Evolutionary conservation across 2,113 vertebrate species (phyloP).

Genomic region (Coryphaenoides rupestris): DNA sequence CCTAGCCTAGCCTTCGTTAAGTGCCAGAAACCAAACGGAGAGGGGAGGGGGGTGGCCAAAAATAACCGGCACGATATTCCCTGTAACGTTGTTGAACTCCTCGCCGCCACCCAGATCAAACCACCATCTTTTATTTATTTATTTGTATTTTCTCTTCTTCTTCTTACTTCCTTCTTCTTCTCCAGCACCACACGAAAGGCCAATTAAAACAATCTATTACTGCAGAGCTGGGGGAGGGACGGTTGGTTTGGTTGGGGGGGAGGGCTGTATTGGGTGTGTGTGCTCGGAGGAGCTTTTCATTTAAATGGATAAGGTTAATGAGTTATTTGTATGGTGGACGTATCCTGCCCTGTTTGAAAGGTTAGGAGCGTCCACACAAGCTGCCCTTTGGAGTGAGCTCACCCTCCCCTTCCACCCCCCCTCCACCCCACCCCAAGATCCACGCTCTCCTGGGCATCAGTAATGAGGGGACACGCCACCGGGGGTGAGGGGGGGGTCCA

Average conservation of each 20-base stretch:
- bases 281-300: conserved; percentile 57
- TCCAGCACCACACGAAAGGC: conserved; percentile 45
- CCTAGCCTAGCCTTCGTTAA: conserved; percentile 36
- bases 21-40: conserved; percentile 25
- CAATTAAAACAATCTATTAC: conserved; percentile 74
- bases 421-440: too few species aligned
- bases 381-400: conserved; percentile 74
- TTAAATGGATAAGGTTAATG: conserved; percentile 82
- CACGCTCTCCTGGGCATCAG: conserved; percentile 69
- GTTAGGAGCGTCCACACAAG: conserved; percentile 69
- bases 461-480: conserved; percentile 71
- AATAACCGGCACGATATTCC: not conserved
- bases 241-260: conserved; percentile 23
- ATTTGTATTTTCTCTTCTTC: too few species aligned
- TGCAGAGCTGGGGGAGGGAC: conserved; percentile 26
- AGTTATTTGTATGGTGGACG: conserved; percentile 81
- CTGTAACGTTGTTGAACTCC: not conserved
- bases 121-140: conserved; percentile 49
- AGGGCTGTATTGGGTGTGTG: too few species aligned
- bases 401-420: too few species aligned
- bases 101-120: conserved; percentile 21
- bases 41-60: too few species aligned
- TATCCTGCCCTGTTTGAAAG: conserved; percentile 74
- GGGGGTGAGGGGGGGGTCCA: conserved; percentile 39
- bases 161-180: too few species aligned